Evolutionary conservation across 2,888 invertebrate genomes (phyloP).

Genomic region (Orthosia cruda): DNA sequence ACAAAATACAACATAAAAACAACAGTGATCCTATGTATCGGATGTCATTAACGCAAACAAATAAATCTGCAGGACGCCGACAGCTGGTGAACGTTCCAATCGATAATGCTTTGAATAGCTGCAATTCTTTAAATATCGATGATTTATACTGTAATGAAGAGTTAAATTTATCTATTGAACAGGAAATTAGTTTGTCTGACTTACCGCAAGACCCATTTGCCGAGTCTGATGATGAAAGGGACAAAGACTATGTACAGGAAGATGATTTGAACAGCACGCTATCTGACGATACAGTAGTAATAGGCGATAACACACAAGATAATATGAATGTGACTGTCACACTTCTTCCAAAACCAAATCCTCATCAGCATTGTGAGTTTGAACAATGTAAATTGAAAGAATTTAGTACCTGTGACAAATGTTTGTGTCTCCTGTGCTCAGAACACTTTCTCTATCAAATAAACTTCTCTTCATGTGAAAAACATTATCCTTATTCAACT

Average conservation of each 20-base stretch:
- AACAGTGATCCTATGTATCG: conserved; percentile 17
- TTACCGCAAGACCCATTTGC: conserved; percentile 17
- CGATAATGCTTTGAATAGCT: conserved; percentile 24
- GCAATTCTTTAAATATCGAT: conserved; percentile 49
- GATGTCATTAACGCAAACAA: conserved; percentile 14
- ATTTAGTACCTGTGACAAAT: conserved; percentile 23
- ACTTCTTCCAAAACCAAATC: conserved; percentile 19
- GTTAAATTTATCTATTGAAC: not conserved
- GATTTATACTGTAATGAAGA: conserved; percentile 34
- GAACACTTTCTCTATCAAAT: conserved; percentile 20
- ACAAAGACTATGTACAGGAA: conserved; percentile 24
- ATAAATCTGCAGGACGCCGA: conserved; percentile 22
- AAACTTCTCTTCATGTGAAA: conserved; percentile 16
- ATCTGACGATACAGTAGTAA: conserved; percentile 20
- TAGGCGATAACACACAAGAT: conserved; percentile 21
- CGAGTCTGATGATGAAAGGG: conserved; percentile 24
- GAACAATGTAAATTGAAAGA: conserved; percentile 20
- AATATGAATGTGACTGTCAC: conserved; percentile 24
- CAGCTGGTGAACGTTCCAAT: conserved; percentile 27
- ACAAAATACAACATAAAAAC: conserved; percentile 20
- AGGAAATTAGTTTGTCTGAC: not conserved
- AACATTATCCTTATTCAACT: conserved; percentile 11
- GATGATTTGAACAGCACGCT: conserved; percentile 22
- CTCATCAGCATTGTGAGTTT: conserved; percentile 15
- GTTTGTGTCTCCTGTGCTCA: conserved; percentile 12